Conservation (phyloP, 1,140 invertebrate genomes). For the Latrodectus geometricus region DNA sequence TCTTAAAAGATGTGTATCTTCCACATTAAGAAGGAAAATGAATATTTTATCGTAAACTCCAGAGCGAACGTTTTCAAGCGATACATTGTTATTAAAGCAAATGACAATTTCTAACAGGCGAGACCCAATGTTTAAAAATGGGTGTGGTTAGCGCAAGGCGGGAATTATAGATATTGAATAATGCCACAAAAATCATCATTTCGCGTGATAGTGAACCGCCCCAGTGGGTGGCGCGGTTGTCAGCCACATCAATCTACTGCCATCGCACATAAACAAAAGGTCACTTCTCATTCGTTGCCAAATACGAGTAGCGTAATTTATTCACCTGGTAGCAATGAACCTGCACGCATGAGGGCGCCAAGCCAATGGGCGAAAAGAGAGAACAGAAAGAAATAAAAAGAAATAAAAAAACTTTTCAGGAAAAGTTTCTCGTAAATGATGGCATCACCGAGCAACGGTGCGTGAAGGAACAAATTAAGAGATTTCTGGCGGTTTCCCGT, state of each 20-base stretch:
- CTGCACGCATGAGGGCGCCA: conserved; percentile 32
- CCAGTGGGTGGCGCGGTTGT: conserved; percentile 49
- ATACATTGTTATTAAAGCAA: no score
- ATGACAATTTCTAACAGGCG: no score
- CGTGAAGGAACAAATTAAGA: conserved; percentile 57
- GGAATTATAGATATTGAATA: conserved; percentile 48
- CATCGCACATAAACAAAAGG: conserved; percentile 60
- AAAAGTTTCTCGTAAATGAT: conserved; percentile 46
- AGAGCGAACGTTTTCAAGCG: no score
- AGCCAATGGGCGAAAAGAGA: conserved; percentile 25
- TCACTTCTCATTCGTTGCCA: conserved; percentile 60
- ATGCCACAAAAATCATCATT: conserved; percentile 45
- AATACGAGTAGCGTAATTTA: conserved; percentile 59
- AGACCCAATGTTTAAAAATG: not conserved
- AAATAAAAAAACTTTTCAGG: not conserved
- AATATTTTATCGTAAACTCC: no score
- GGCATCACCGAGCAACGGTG: conserved; percentile 12
- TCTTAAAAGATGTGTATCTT: no score
- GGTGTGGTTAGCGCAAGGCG: conserved; percentile 22
- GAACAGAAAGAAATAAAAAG: conserved; percentile 27
- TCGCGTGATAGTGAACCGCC: conserved; percentile 48
- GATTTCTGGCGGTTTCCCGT: conserved; percentile 23
- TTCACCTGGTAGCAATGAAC: conserved; percentile 48
- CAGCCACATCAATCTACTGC: conserved; percentile 43
- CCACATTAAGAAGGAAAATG: no score